Evolutionary conservation across 2,888 invertebrate species (phyloP).

Genomic region (Ornithoptera priamus): DNA sequence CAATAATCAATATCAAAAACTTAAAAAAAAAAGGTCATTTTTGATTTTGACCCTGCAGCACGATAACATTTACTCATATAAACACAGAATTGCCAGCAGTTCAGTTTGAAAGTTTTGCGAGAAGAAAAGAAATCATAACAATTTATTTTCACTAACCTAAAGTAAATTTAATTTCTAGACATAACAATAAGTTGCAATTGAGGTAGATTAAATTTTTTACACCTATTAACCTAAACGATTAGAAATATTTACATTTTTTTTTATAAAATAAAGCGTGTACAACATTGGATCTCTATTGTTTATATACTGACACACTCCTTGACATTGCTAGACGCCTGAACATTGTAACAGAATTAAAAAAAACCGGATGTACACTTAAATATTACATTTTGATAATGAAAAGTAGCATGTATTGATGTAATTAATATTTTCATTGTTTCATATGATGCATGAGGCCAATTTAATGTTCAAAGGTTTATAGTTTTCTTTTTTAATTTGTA

Average conservation of each 20-base stretch:
- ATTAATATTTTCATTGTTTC: background rate
- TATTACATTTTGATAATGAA: conserved; percentile 2
- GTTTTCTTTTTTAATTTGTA: too few species aligned
- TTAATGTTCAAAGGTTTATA: background rate
- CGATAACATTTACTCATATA: conserved; percentile 53
- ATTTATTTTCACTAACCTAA: conserved; percentile 72
- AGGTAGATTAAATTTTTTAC: conserved; percentile 80
- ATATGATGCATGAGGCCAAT: background rate
- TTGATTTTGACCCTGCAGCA: conserved; percentile 69
- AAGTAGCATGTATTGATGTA: background rate
- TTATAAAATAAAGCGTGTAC: conserved; percentile 66
- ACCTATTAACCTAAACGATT: conserved; percentile 78
- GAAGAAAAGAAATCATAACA: conserved; percentile 51
- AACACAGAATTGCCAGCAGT: conserved; percentile 54
- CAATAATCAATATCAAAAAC: conserved; percentile 35
- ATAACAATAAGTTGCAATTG: conserved; percentile 76
- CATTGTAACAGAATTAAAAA: conserved; percentile 45
- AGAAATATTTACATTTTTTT: conserved; percentile 74
- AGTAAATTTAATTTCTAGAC: conserved; percentile 69
- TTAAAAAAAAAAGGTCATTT: conserved; percentile 53
- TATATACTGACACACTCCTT: conserved; percentile 44
- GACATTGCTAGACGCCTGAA: conserved; percentile 56
- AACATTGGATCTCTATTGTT: conserved; percentile 60
- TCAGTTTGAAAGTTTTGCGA: conserved; percentile 55
- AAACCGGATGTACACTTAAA: conserved; percentile 27